Evolutionary conservation across 1,140 invertebrate species (phyloP), one percentile per base, ranked within the genome.

Genomic region (Drosophila parabipectinata): DNA sequence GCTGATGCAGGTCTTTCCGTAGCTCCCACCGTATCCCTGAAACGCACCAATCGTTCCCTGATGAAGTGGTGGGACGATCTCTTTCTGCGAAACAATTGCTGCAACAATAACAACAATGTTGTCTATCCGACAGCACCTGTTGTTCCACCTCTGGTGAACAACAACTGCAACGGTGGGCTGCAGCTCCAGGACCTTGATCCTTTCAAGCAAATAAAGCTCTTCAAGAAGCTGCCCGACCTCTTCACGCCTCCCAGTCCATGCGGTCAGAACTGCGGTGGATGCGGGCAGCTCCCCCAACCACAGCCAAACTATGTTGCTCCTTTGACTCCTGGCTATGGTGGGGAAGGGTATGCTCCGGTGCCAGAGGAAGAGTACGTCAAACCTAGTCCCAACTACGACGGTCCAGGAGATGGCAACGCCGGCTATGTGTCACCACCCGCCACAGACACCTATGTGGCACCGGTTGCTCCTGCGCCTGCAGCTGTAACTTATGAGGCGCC

Each of bases 1-100:
- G 84, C 77, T 18, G 84, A 88, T 67, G 34, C 73, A 0, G 84
- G 84, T 8, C 37, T 50, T 4, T 21, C 30, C 2, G 79, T 90
- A 52, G 69, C 72, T 3, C 82, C 87, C 28, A 78, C 61, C 4
- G 82, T 72, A 0, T 62, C 90, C 14, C 24, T 88, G 18, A 87
- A 58, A 47, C 87, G 87, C n/a, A 83, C 82, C 7, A 82, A 90
- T 58, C 87, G 87, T 0, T 90, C 87, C 30, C 66, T 90, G 1
- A 28, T 79, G 6, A 90, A 90, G 47, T 90, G 82, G 77, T 82
- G 79, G 82, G 89, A 82, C 2, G 76, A 90, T 50, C 58, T 90
- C 4, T 90, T 90, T 18, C 12, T 53, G 0, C 64, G 48, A 0
- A 81, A 69, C 47, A 83, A 73, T 34, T 67, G 69, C n/a, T 80